These are phyloP conservation scores for Hoplostethus mediterraneus DNA, from an alignment of 2,797 vertebrate genomes.

Conservation along the genomic window DNA sequence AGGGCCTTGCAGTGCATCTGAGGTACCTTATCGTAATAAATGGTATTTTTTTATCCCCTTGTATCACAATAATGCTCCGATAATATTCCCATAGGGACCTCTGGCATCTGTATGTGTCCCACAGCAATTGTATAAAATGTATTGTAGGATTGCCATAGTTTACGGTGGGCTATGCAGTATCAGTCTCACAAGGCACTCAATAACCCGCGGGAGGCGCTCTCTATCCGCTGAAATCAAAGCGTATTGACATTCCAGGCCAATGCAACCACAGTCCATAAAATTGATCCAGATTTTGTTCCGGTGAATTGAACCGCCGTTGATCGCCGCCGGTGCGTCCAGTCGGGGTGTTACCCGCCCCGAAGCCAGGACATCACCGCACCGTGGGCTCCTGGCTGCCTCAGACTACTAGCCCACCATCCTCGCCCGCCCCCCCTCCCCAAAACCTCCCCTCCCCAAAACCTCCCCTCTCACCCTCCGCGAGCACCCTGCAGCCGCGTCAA, in stretches of 20 bases:
- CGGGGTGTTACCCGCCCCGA: constrained; percentile 27
- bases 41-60: too few relatives aligned
- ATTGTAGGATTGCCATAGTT: too few relatives aligned
- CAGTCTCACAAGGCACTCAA: constrained; percentile 44
- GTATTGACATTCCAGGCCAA: constrained; percentile 46
- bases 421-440: too few relatives aligned
- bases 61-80: too few relatives aligned
- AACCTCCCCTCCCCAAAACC: constrained; percentile 33
- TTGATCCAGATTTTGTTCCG: constrained; percentile 48
- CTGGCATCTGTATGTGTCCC: too few relatives aligned
- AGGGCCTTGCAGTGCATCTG: neutral
- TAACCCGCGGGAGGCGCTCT: constrained; percentile 66
- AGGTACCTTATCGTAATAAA: neutral
- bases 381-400: constrained; percentile 21
- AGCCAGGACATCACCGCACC: constrained; percentile 37
- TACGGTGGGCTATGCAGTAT: constrained; percentile 41
- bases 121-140: too few relatives aligned
- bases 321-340: neutral
- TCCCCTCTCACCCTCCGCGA: constrained; percentile 28
- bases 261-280: constrained; percentile 46
- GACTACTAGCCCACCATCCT: constrained; percentile 25
- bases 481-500: constrained; percentile 42
- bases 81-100: too few relatives aligned
- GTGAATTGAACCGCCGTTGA: constrained; percentile 2
- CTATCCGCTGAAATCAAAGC: constrained; percentile 45